Conservation (phyloP, 2,113 vertebrate species). For the Halichoerus grypus region DNA sequence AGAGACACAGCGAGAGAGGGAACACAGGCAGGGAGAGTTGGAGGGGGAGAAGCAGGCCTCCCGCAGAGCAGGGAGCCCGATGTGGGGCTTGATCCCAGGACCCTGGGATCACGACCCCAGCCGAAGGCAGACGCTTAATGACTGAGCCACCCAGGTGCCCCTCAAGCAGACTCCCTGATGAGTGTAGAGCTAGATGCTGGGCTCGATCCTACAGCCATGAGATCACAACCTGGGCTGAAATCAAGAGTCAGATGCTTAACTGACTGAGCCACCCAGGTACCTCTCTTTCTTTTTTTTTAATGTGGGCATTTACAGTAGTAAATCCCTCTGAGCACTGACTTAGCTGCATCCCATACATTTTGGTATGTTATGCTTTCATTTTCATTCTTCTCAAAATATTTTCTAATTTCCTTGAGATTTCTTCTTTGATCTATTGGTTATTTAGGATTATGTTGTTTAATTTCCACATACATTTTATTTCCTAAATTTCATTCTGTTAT, state of each 20-base stretch:
- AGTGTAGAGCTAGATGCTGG: background rate
- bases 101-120: too few species aligned
- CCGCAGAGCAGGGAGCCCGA: too few species aligned
- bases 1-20: too few species aligned
- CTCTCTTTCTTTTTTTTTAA: background rate
- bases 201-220: background rate
- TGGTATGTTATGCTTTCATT: background rate
- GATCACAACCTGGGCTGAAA: background rate
- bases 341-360: background rate
- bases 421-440: background rate
- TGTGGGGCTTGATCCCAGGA: too few species aligned
- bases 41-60: too few species aligned
- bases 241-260: background rate
- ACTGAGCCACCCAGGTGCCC: too few species aligned
- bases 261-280: background rate
- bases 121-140: too few species aligned
- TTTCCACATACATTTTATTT: background rate
- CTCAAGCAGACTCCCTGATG: background rate
- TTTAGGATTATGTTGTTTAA: background rate
- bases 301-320: background rate
- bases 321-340: background rate
- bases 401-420: background rate
- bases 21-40: too few species aligned
- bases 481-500: slow-evolving; percentile 29
- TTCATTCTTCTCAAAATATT: slow-evolving; percentile 25